Evolutionary conservation across 1,140 invertebrate species (phyloP).

Genomic region (Dinothrombium tinctorium): DNA sequence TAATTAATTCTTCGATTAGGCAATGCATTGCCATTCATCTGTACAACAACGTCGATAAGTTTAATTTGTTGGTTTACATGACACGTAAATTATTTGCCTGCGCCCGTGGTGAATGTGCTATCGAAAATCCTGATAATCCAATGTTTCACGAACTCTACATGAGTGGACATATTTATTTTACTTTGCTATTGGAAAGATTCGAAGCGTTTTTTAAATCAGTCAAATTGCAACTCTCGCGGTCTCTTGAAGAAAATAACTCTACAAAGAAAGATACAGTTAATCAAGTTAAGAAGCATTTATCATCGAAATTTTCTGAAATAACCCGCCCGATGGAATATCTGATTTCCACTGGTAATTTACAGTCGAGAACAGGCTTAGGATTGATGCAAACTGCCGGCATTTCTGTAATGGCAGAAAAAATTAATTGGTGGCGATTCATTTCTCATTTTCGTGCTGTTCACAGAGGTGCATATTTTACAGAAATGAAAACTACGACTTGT

Average conservation of each 20-base stretch:
- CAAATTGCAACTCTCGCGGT: too few relatives aligned
- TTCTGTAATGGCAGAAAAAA: constrained; percentile 82
- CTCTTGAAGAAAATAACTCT: too few relatives aligned
- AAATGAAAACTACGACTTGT: constrained; percentile 85
- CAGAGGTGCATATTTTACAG: constrained; percentile 78
- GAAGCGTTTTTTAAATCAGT: constrained; percentile 12
- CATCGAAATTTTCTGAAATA: constrained; percentile 14
- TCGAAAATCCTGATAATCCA: constrained; percentile 67
- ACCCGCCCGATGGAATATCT: constrained; percentile 32
- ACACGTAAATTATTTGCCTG: constrained; percentile 68
- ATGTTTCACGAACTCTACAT: constrained; percentile 87
- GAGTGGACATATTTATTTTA: constrained; percentile 72
- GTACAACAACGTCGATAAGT: constrained; percentile 25
- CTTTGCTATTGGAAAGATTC: constrained; percentile 34
- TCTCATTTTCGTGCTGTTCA: constrained; percentile 89
- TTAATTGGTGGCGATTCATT: constrained; percentile 86
- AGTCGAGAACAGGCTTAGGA: constrained; percentile 41
- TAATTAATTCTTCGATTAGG: constrained; percentile 22
- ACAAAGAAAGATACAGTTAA: neutral
- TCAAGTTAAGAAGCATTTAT: constrained; percentile 5
- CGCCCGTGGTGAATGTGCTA: constrained; percentile 51
- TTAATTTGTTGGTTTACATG: constrained; percentile 41
- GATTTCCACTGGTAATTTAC: constrained; percentile 69
- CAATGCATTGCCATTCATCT: constrained; percentile 57
- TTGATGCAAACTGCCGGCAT: constrained; percentile 60